phyloP scores from a whole-genome alignment of 2,888 invertebrate genomes.

The Plutella xylostella region DNA sequence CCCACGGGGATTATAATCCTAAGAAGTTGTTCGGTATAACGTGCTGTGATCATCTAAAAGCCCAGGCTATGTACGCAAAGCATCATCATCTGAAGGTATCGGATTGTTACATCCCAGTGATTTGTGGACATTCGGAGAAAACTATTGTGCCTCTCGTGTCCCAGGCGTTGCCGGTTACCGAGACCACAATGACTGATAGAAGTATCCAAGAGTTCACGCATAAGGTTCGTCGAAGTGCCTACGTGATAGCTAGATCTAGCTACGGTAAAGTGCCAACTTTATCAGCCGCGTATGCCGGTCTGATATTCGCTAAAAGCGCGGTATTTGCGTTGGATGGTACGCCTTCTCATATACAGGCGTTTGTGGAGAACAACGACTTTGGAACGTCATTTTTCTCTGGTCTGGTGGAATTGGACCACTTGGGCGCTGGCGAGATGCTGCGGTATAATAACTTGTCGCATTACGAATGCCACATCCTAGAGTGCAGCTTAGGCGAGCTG shows the following conservation, averaged over 20 bases:
- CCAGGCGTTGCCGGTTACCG: conserved; percentile 70
- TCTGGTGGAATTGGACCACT: conserved; percentile 28
- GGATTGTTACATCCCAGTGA: conserved; percentile 77
- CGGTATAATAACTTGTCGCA: conserved; percentile 30
- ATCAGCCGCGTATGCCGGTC: conserved; percentile 74
- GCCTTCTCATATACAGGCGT: conserved; percentile 31
- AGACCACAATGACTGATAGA: conserved; percentile 48
- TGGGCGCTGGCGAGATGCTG: conserved; percentile 38
- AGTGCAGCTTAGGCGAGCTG: conserved; percentile 32
- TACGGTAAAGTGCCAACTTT: conserved; percentile 70
- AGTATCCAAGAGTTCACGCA: conserved; percentile 37
- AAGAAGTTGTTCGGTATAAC: conserved; percentile 80
- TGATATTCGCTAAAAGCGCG: conserved; percentile 67
- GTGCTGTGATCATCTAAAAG: conserved; percentile 77
- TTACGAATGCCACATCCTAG: conserved; percentile 38
- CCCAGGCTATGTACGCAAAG: conserved; percentile 80
- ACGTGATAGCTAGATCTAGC: conserved; percentile 73
- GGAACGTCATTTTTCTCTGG: conserved; percentile 47
- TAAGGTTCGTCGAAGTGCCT: conserved; percentile 69
- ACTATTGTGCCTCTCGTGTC: conserved; percentile 85
- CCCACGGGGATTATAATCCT: conserved; percentile 66
- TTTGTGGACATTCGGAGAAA: conserved; percentile 80
- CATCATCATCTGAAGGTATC: conserved; percentile 71
- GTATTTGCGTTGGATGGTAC: conserved; percentile 54
- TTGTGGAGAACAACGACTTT: conserved; percentile 47